Percentiles rank a stretch among this genome's conserved stretches.
phyloP scores from a whole-genome alignment of 2,888 invertebrate species.

The Torymus tubicola region DNA sequence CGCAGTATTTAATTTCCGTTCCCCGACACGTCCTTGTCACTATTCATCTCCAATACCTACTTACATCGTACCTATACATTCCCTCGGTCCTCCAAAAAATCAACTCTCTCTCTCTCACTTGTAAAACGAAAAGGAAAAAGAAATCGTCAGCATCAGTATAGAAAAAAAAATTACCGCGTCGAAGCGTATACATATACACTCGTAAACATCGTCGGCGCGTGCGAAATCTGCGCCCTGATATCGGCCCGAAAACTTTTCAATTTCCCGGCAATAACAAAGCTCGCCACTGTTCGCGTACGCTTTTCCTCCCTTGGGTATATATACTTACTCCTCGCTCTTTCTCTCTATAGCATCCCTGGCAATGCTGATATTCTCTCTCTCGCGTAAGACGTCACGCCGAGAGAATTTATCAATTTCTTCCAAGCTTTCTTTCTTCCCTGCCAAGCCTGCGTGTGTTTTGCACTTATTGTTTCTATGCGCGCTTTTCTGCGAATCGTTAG shows the following conservation, averaged over 20 bases:
- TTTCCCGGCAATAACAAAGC: slow-evolving; percentile 67
- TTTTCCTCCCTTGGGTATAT: slow-evolving; percentile 55
- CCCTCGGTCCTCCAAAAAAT: neutral
- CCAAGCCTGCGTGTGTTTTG: neutral
- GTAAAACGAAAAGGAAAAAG: neutral
- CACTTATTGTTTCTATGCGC: slow-evolving; percentile 5
- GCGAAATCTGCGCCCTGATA: slow-evolving; percentile 62
- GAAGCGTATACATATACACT: neutral
- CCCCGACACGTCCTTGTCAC: slow-evolving; percentile 61
- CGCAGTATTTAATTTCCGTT: slow-evolving; percentile 70
- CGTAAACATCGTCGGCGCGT: slow-evolving; percentile 38
- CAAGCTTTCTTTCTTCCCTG: slow-evolving; percentile 6
- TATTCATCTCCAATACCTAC: slow-evolving; percentile 22
- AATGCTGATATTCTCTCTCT: too few relatives aligned
- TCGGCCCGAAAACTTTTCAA: slow-evolving; percentile 67
- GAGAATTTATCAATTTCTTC: slow-evolving; percentile 53
- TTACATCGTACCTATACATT: neutral
- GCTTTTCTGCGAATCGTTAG: slow-evolving; percentile 34
- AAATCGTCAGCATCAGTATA: neutral
- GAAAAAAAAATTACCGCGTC: neutral
- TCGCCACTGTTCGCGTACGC: slow-evolving; percentile 57
- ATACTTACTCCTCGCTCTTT: slow-evolving; percentile 19
- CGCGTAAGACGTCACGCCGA: slow-evolving; percentile 29
- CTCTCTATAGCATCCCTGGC: too few relatives aligned
- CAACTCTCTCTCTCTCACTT: too few relatives aligned